Base-by-base conservation (phyloP, 2,888 invertebrate species). In the Aelia acuminata region DNA sequence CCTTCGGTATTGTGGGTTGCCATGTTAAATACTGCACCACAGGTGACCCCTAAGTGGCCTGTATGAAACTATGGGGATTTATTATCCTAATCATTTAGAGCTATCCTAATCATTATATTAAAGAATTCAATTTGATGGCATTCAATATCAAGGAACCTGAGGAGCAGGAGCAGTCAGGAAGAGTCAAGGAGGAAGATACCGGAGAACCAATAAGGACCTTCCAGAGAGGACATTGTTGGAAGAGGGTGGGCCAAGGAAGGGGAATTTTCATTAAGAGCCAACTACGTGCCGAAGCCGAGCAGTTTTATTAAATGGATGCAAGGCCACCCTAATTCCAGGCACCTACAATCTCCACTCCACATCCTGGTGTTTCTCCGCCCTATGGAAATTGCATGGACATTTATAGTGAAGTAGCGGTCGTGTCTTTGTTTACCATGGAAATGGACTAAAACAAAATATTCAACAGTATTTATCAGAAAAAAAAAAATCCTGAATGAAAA, bases 281-380 rank as follows among this genome's bases (percentile, higher is more conserved):
- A 75, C 75, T 75, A 75, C 75, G 75, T 75, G 75, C 75, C 39
- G 75, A 43, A 75, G 39, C 10, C 22, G 75, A 22, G 75, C 39
- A 35, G 75, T 75, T 75, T 75, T 75, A 75, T 75, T 75, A 75
- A 75, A 75, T 75, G 75, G 75, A 75, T 75, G 75, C 75, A 75
- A 43, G 75, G 75, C 7, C 75, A 39, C 39, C 39, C 75, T 75
- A 75, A 75, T 75, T 75, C 75, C 75, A 39, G 75, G 75, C 75
- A 75, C 75, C 75, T 75, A 75, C 35, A 35, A 31, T 75, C 75
- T 22, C 75, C 39, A 22, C 26, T 39, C 39, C 20, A 0, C 0
- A 22, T 13, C 26, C 0, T 26, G 26, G 26, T 13, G 13, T 15
- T 26, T 15, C 26, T 26, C 26, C 4, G 15, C 13, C 26, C 57